Conservation (phyloP, 2,888 invertebrate species). For the Hydrotaea cyrtoneurina region DNA sequence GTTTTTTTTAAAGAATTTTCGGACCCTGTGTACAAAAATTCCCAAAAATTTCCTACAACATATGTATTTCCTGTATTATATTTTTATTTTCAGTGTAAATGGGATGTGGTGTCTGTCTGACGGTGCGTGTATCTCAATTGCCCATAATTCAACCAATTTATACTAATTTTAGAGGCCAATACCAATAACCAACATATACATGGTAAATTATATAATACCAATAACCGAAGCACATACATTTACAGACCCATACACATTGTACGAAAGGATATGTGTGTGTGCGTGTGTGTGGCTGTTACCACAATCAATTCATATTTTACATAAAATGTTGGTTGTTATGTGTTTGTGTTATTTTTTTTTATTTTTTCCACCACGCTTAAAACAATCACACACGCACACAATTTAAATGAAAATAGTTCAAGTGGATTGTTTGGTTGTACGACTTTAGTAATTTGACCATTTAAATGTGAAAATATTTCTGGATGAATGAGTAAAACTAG, state of each 20-base stretch:
- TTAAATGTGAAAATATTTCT: slow-evolving; percentile 28
- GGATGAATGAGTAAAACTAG: slow-evolving; percentile 21
- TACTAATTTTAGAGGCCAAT: background rate
- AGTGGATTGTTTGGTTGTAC: background rate
- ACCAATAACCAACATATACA: background rate
- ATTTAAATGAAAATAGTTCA: background rate
- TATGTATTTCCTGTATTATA: too few species aligned
- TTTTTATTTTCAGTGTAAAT: too few species aligned
- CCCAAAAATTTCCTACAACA: too few species aligned
- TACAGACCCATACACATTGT: too few species aligned
- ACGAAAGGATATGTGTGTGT: too few species aligned
- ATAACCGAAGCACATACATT: too few species aligned
- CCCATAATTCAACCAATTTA: background rate
- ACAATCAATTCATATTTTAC: slow-evolving; percentile 37
- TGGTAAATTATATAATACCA: background rate
- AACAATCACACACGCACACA: background rate
- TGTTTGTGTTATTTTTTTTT: background rate
- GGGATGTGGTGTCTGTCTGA: too few species aligned
- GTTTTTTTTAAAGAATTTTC: too few species aligned
- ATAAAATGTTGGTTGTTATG: slow-evolving; percentile 28
- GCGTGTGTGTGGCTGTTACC: background rate
- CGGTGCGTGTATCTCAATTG: too few species aligned
- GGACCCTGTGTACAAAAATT: too few species aligned
- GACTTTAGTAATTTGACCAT: slow-evolving; percentile 15
- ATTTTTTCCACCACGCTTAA: background rate